Conservation (phyloP, 2,888 invertebrate genomes). For the Limnephilus auricula region DNA sequence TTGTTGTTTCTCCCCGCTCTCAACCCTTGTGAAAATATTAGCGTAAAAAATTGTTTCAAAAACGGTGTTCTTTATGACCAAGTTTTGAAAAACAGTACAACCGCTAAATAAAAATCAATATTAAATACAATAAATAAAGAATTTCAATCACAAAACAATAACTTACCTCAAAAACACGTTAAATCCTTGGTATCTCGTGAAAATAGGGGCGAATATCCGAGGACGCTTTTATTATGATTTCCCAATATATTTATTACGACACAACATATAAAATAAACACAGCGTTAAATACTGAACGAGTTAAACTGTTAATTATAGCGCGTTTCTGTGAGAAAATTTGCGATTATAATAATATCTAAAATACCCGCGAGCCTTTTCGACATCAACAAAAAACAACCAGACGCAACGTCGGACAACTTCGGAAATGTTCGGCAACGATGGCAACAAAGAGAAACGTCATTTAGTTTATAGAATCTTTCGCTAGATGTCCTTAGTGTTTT, state of each 20-base stretch:
- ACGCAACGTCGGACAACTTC: not conserved
- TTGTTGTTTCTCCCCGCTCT: not conserved
- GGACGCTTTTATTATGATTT: not conserved
- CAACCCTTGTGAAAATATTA: not conserved
- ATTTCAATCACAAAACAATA: not conserved
- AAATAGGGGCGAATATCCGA: conserved; percentile 46
- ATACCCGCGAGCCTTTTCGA: conserved; percentile 24
- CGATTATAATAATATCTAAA: conserved; percentile 1
- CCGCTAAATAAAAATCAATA: not conserved
- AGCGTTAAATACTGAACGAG: not conserved
- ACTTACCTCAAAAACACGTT: conserved; percentile 27
- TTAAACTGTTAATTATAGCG: not conserved
- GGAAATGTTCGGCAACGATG: conserved; percentile 37
- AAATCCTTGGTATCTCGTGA: conserved; percentile 20
- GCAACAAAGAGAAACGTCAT: conserved; percentile 37
- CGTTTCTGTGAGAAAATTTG: conserved; percentile 32
- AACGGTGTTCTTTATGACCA: not conserved
- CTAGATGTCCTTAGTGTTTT: conserved; percentile 15
- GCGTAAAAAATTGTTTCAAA: not conserved
- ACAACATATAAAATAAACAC: conserved; percentile 20
- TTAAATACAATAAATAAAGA: not conserved
- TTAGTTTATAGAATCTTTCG: conserved; percentile 22
- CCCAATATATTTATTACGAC: not conserved
- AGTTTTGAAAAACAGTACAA: not conserved
- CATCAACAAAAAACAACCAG: conserved; percentile 21